Base-by-base conservation (phyloP, 53 echinoderm and acorn worm genomes). In the Crossaster papposus region DNA sequence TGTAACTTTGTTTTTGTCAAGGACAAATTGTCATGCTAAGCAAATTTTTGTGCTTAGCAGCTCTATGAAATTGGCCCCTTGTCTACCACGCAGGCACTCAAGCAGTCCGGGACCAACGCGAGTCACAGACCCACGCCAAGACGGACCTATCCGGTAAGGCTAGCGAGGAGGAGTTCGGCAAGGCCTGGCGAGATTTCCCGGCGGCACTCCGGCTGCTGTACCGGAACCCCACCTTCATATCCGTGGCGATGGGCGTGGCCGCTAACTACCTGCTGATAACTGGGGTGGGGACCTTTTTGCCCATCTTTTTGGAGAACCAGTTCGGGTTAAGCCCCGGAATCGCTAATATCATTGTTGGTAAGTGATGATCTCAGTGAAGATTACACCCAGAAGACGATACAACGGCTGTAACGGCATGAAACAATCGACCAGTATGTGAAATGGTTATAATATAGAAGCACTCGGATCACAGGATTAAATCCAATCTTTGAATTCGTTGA, bases 271-370 rank as follows among this genome's bases (percentile, higher is more conserved):
- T 93, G 80, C 30, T 96, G 15, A 68, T 91, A 2, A 92, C 83
- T 73, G 93, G 95, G 0, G 88, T 93, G 23, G 91, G 90, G 1
- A 83, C 93, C 0, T 96, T 93, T 76, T 90, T 92, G 51, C 96
- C 96, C 14, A 96, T 95, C 65, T 79, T 95, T 33, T 54, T 93
- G 2, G 91, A 90, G 50, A 95, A 88, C 15, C 93, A 95, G 38
- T 96, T 92, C 52, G 93, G 90, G 17, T 79, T 91, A 70, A 90
- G 93, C 2, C 93, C 96, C 28, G 93, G 93, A 22, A 81, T 91
- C 33, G 89, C 96, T 15, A 90, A 95, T 30, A 68, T 90, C n/a
- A 50, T 92, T 17, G 93, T 95, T 20, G 96, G 96, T 96, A 88
- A 80, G 91, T 30, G n/a, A n/a, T n/a, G n/a, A n/a, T n/a, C n/a